Base-by-base conservation (phyloP, 2,113 vertebrate genomes). In the Pollimyrus isidori region DNA sequence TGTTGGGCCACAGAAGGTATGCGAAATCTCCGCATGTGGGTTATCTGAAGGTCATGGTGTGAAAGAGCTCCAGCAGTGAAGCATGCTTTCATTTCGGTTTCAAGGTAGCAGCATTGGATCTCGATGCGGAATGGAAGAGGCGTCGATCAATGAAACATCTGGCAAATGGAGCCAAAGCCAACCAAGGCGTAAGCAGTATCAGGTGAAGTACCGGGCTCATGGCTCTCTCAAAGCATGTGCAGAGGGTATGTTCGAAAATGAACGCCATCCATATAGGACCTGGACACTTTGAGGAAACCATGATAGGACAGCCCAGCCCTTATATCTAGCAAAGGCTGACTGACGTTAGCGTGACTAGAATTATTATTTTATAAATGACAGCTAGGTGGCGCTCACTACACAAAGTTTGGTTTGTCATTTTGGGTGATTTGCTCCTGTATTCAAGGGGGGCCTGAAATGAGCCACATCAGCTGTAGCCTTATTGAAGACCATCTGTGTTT, bases 31-130 rank as follows among this genome's bases (percentile, higher is more conserved):
- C 46, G 1, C 17, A 15, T 50, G 4, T 1, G 23, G 50, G 13
- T 23, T 21, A 46, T 62, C 17, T 11, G 19, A 21, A 62, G 52
- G 15, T 7, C 53, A 87, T 11, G 35, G 21, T 23, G 42, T 45
- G 19, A 11, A 48, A 30, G 19, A 58, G n/a, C 56, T 23, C 39
- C 42, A 3, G 45, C 19, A 45, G 42, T 62, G 4, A 56, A 42
- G 76, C 17, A 1, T 73, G 80, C 19, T 69, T 82, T 35, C 52
- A 7, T 90, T 30, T 89, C 11, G 89, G 45, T 87, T 52, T 88
- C 76, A 23, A 96, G 96, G 94, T 96, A 82, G 93, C 95, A 23
- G 89, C 94, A 84, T 86, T 83, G 58, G 94, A 96, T 89, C 76
- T 94, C 87, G 85, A 91, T 89, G 91, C 92, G 45, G 90, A 95